Evolutionary conservation across 2,888 invertebrate species (phyloP), one percentile per base, ranked within the genome.

Genomic region (Carcina quercana): DNA sequence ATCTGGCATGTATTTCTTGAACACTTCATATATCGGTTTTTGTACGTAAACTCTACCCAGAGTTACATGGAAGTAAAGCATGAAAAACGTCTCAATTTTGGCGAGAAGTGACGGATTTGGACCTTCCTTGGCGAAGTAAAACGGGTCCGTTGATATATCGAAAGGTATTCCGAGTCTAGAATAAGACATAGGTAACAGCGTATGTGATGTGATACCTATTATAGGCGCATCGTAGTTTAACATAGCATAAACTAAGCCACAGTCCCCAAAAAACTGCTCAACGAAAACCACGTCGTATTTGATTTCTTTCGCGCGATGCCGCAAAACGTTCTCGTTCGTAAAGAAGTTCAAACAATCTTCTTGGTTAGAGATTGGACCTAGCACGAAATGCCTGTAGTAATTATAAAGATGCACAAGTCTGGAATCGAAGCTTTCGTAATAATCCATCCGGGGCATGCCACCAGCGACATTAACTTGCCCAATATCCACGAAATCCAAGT

Each of bases 401-500:
- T 65, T 68, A 15, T 33, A 26, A 7, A 44, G 32, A 27, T 47
- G 51, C 13, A 42, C 30, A 19, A 40, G 42, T 5, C 32, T 37
- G 1, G 53, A 34, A 30, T 44, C 35, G 3, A 37, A 30, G 3
- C 30, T 30, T 31, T 63, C 62, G 25, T 47, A 60, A 12, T 22
- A 25, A 2, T 28, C 15, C n/a, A 31, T 11, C 4, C 47, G 45
- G 5, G 44, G 37, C 1, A 27, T 47, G 5, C 20, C 27, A 10
- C 32, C 40, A n/a, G 22, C 24, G 13, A 34, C 31, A n/a, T 15
- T 21, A n/a, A 37, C 19, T 8, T 62, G 50, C 17, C 17, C 17
- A 5, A 17, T 48, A 33, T 83, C 64, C 12, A 90, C 64, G 41
- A 89, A 87, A 26, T 75, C 78, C 46, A 89, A 87, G 50, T 86